Evolutionary conservation across 2,797 vertebrate species (phyloP), one percentile per base, ranked within the genome.

Genomic region (Syngnathus acus): DNA sequence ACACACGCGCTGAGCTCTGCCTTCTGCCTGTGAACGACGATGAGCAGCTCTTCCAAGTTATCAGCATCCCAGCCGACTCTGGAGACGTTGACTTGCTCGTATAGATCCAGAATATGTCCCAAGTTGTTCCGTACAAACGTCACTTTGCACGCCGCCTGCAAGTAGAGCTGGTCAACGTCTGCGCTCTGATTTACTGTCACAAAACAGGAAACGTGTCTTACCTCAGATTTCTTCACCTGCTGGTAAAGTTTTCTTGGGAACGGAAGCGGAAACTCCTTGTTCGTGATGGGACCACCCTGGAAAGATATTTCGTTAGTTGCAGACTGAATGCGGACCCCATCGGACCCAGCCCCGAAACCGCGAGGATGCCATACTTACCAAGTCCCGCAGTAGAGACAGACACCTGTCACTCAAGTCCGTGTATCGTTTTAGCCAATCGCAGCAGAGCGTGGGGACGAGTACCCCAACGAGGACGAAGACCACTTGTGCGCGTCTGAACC

Each of bases 391-490:
- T 3, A 69, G 40, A 3, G 0, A 17, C 66, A 68, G 32, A 11
- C 76, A 51, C 1, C 1, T 1, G 65, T 69, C 73, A 65, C 68
- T 82, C 2, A 68, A 59, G 54, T 53, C 23, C 8, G 6, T 26
- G 11, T 74, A 75, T 5, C 37, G 37, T 16, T 0, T 19, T 5
- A 86, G 74, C 77, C 82, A 84, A 69, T 82, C 69, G 69, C 82
- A 83, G 78, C 73, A 42, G 42, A 75, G 67, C 0, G 38, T 68
- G 1, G 67, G 1, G 9, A 9, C 51, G 40, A 77, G 21, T 57
- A 40, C 0, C 39, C 48, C 14, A 40, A 51, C 50, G 50, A 83
- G 50, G 48, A 81, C 0, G 53, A 78, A 1, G 40, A 71, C 9
- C n/a, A 62, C 3, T 7, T 62, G 21, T 62, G 42, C 23, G 0